These are phyloP conservation scores for Tetheella fluctuosa DNA, from an alignment of 2,888 invertebrate species.

Conservation along the genomic window DNA sequence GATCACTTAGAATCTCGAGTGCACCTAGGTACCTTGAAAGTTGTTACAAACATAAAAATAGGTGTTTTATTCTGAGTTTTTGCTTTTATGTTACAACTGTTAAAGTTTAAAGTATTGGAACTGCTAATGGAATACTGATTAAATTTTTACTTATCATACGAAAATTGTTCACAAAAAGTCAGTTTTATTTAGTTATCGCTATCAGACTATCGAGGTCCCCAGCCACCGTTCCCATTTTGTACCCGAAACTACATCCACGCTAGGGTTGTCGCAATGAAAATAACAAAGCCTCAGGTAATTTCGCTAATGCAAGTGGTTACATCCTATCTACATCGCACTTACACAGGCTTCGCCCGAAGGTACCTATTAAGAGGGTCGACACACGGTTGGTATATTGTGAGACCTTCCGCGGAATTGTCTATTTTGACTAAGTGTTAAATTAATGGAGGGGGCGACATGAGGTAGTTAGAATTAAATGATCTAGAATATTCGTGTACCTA, in stretches of 20 bases:
- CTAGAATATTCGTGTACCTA: slow-evolving; percentile 21
- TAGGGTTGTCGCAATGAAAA: slow-evolving; percentile 78
- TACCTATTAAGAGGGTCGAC: slow-evolving; percentile 78
- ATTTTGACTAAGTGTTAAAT: slow-evolving; percentile 74
- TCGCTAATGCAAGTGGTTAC: slow-evolving; percentile 83
- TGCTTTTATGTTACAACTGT: too few relatives aligned
- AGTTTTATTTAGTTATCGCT: slow-evolving; percentile 21
- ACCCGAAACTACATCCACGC: slow-evolving; percentile 52
- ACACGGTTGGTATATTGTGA: slow-evolving; percentile 65
- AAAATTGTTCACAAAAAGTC: too few relatives aligned
- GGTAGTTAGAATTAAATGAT: slow-evolving; percentile 40
- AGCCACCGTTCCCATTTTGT: slow-evolving; percentile 44
- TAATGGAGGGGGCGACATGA: slow-evolving; percentile 47
- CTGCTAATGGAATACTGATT: too few relatives aligned
- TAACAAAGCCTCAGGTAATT: slow-evolving; percentile 82
- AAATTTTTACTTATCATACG: too few relatives aligned
- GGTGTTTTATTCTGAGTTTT: too few relatives aligned
- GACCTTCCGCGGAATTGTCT: slow-evolving; percentile 65
- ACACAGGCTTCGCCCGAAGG: slow-evolving; percentile 66
- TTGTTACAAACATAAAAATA: too few relatives aligned
- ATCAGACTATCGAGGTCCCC: slow-evolving; percentile 24
- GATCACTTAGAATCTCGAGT: too few relatives aligned
- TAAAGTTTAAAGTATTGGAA: too few relatives aligned
- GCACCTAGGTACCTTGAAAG: too few relatives aligned
- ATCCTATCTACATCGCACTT: slow-evolving; percentile 79